These are phyloP conservation scores for Molossus alvarezi DNA, from an alignment of 2,797 vertebrate species.

Conservation along the genomic window DNA sequence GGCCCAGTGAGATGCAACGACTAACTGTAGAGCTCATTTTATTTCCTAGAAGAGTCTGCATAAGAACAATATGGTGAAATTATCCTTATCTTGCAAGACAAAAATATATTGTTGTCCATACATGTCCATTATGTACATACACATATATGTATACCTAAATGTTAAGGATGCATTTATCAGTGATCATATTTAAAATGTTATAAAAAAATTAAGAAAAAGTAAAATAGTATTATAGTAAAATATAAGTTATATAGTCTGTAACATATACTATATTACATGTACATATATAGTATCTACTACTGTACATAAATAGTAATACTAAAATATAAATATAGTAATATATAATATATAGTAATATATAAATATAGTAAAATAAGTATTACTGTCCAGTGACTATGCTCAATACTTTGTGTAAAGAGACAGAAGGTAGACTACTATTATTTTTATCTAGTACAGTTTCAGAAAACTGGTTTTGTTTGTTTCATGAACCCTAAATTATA, in stretches of 20 bases:
- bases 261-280: not conserved
- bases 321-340: not conserved
- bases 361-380: not conserved
- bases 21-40: not conserved
- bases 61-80: slow-evolving; percentile 20
- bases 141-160: not conserved
- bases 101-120: not conserved
- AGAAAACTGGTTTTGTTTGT: slow-evolving; percentile 56
- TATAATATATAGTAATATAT: not conserved
- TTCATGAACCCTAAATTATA: slow-evolving; percentile 53
- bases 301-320: not conserved
- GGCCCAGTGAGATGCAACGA: not conserved
- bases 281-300: not conserved
- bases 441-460: slow-evolving; percentile 35
- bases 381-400: not conserved
- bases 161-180: slow-evolving; percentile 1
- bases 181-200: slow-evolving; percentile 26
- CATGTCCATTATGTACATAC: not conserved
- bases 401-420: not conserved
- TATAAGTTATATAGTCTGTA: not conserved
- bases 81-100: slow-evolving; percentile 53
- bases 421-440: not conserved
- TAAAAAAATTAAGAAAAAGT: slow-evolving; percentile 1
- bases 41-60: slow-evolving; percentile 12
- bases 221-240: not conserved